These are phyloP conservation scores for Stichopus horrens DNA, from an alignment of 53 echinoderm and acorn worm genomes.

Conservation along the genomic window DNA sequence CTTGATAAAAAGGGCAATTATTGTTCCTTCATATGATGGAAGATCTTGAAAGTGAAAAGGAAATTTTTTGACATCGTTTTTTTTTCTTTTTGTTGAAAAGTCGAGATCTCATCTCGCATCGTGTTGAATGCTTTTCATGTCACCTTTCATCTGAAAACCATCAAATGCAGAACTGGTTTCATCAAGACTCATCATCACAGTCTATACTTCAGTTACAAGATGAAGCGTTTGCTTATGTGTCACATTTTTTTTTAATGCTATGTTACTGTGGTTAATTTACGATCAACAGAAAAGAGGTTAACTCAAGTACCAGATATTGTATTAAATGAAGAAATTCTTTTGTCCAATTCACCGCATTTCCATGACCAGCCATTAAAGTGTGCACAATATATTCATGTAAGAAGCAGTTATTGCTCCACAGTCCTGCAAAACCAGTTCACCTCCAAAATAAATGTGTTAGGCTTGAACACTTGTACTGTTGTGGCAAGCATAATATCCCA, in stretches of 20 bases:
- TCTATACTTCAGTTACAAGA: neutral
- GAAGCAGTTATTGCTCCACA: no score
- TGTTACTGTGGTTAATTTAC: neutral
- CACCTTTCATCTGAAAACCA: constrained; percentile 27
- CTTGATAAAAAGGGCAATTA: constrained; percentile 17
- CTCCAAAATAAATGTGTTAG: no score
- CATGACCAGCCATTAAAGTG: no score
- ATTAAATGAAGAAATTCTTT: no score
- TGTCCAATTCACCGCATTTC: no score
- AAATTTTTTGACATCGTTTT: neutral
- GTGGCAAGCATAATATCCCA: no score
- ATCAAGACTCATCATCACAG: neutral
- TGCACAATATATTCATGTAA: no score
- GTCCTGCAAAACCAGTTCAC: no score
- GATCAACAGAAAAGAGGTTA: neutral
- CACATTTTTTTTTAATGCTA: neutral
- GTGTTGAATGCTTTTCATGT: constrained; percentile 31
- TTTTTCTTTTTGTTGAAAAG: neutral
- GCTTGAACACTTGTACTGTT: no score
- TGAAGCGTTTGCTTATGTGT: neutral
- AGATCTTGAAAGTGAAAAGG: constrained; percentile 27
- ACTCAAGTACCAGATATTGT: no score
- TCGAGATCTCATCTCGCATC: constrained; percentile 29
- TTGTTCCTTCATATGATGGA: constrained; percentile 22
- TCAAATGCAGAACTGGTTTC: neutral